phyloP scores from a whole-genome alignment of 2,888 invertebrate genomes.

The Oscheius myriophilus region DNA sequence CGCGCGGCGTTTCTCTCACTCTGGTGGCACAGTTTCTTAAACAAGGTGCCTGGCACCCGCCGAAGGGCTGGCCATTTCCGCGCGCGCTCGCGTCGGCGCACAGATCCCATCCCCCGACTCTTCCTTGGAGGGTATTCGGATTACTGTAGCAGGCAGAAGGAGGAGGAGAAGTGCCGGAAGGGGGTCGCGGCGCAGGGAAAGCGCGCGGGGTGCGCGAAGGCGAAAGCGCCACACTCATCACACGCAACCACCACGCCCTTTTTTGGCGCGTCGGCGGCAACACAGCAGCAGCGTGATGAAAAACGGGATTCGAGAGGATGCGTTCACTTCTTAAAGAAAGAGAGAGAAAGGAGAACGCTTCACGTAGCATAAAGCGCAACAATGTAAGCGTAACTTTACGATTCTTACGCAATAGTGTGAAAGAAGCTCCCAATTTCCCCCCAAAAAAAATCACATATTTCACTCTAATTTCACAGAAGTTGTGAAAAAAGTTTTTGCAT shows the following conservation, averaged over 20 bases:
- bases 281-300: constrained; percentile 1
- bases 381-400: no score
- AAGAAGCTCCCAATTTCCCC: no score
- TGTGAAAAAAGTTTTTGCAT: no score
- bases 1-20: no score
- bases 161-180: constrained; percentile 3
- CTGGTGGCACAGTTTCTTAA: no score
- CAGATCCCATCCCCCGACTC: not conserved
- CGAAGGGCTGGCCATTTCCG: not conserved
- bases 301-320: constrained; percentile 1
- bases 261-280: not conserved
- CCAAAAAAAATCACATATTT: no score
- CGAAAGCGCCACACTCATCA: constrained; percentile 14
- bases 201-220: constrained; percentile 22
- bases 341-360: no score
- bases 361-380: no score
- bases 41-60: not conserved
- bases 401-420: no score
- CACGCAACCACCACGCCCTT: no score
- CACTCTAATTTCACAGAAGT: no score
- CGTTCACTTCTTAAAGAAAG: no score
- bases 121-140: not conserved
- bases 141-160: not conserved
- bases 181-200: not conserved
- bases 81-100: not conserved